Evolutionary conservation across 92 coral and sea anemone genomes (phyloP).

Genomic region (Micromussa lordhowensis): DNA sequence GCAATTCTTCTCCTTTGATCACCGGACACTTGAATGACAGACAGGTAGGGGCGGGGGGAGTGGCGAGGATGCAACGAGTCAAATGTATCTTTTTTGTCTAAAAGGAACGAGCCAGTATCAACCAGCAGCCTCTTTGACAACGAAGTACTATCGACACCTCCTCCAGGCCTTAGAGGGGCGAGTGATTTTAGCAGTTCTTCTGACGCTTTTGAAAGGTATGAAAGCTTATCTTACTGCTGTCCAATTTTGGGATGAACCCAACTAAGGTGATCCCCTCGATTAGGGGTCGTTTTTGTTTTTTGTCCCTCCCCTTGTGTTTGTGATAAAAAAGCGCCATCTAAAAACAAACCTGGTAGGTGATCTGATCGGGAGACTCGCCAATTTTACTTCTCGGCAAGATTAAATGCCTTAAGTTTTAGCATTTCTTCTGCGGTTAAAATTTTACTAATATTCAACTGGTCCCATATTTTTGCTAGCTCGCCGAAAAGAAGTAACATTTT

Average conservation of each 20-base stretch:
- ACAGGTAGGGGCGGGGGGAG: conserved; percentile 44
- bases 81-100: conserved; percentile 25
- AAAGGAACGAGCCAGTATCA: conserved; percentile 20
- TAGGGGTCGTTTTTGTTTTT: not conserved
- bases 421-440: not conserved
- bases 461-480: not conserved
- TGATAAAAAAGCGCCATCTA: conserved; percentile 7
- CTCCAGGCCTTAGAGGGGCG: conserved; percentile 13
- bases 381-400: not conserved
- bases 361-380: not conserved
- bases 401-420: not conserved
- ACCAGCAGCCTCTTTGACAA: conserved; percentile 28
- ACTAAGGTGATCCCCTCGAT: not conserved
- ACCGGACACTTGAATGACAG: conserved; percentile 32
- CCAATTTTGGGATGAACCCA: conserved; percentile 14
- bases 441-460: not conserved
- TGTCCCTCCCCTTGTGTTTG: conserved; percentile 44
- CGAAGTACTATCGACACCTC: conserved; percentile 24
- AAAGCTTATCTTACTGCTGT: not conserved
- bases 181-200: not conserved
- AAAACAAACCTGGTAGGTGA: not conserved
- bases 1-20: not conserved
- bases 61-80: conserved; percentile 26
- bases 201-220: conserved; percentile 39
- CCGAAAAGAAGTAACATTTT: not conserved